Percentiles rank a stretch among this genome's conserved stretches.
Conservation (phyloP, 2,797 vertebrate species). For the Phrynocephalus forsythii region DNA sequence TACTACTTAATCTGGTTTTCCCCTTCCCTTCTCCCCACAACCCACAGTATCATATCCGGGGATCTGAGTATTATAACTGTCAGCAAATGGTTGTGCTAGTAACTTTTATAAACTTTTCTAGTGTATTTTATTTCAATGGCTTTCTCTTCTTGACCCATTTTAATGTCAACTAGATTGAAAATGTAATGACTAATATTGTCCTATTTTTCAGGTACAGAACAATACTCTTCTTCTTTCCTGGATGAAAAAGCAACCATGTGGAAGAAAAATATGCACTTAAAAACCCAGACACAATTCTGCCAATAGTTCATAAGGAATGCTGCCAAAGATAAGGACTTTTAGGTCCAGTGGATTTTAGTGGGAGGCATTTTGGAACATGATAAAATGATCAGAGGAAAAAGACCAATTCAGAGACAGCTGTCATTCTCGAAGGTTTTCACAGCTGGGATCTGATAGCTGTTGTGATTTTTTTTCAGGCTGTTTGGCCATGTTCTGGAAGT, state of each 20-base stretch:
- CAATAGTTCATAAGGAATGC: neutral
- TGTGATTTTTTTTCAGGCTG: too few relatives aligned
- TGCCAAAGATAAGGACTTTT: slow-evolving; percentile 19
- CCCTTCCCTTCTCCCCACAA: too few relatives aligned
- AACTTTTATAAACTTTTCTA: too few relatives aligned
- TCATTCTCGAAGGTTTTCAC: too few relatives aligned
- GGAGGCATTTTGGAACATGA: neutral
- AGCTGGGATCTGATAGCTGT: too few relatives aligned
- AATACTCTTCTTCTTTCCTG: slow-evolving; percentile 3
- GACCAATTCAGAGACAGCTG: neutral
- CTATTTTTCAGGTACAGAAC: slow-evolving; percentile 39
- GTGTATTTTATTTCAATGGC: neutral
- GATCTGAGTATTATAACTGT: too few relatives aligned
- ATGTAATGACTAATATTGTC: slow-evolving; percentile 25
- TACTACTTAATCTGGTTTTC: too few relatives aligned
- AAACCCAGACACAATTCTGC: neutral
- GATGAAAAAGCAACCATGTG: slow-evolving; percentile 5
- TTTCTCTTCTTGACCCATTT: slow-evolving; percentile 21
- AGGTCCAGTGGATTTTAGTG: neutral
- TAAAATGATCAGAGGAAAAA: neutral
- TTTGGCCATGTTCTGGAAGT: too few relatives aligned
- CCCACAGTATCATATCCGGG: too few relatives aligned
- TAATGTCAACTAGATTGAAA: slow-evolving; percentile 22
- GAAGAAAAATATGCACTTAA: slow-evolving; percentile 22
- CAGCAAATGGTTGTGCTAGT: too few relatives aligned